These are phyloP conservation scores for Drosophila histrio DNA, from an alignment of 2,888 invertebrate genomes.

Conservation along the genomic window DNA sequence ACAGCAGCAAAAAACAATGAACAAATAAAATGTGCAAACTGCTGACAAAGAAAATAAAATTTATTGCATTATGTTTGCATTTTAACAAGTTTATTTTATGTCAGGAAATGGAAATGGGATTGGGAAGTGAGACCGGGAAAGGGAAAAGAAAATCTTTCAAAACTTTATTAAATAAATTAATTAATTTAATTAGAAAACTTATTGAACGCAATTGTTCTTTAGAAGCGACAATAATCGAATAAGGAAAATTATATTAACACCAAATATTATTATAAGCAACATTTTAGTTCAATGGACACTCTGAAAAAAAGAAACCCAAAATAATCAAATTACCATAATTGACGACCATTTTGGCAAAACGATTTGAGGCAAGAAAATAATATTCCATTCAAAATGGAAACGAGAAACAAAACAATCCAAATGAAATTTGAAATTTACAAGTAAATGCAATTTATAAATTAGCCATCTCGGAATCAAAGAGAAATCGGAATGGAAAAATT, in stretches of 20 bases:
- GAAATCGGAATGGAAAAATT: constrained; percentile 20
- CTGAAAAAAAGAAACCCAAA: background rate
- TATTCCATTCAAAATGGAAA: constrained; percentile 16
- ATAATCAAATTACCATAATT: constrained; percentile 55
- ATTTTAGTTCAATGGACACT: constrained; percentile 5
- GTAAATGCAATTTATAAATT: constrained; percentile 74
- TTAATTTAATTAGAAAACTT: constrained; percentile 12
- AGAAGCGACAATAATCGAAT: background rate
- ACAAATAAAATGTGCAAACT: constrained; percentile 49
- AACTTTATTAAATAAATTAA: constrained; percentile 6
- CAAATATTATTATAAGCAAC: constrained; percentile 1
- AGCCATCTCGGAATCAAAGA: constrained; percentile 46
- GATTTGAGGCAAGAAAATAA: constrained; percentile 17
- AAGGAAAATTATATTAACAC: constrained; percentile 16
- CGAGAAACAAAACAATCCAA: constrained; percentile 12
- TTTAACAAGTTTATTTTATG: constrained; percentile 60
- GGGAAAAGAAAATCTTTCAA: background rate
- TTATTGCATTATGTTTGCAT: constrained; percentile 70
- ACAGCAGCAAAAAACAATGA: constrained; percentile 26
- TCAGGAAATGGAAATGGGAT: constrained; percentile 7
- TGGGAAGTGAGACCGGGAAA: background rate
- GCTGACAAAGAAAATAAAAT: constrained; percentile 65
- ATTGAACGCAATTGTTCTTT: background rate
- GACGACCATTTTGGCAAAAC: constrained; percentile 28
- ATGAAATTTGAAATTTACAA: constrained; percentile 47